Percentiles rank a stretch among this genome's conserved stretches.
phyloP scores from a whole-genome alignment of 2,888 invertebrate species.

The Apotomis capreana region DNA sequence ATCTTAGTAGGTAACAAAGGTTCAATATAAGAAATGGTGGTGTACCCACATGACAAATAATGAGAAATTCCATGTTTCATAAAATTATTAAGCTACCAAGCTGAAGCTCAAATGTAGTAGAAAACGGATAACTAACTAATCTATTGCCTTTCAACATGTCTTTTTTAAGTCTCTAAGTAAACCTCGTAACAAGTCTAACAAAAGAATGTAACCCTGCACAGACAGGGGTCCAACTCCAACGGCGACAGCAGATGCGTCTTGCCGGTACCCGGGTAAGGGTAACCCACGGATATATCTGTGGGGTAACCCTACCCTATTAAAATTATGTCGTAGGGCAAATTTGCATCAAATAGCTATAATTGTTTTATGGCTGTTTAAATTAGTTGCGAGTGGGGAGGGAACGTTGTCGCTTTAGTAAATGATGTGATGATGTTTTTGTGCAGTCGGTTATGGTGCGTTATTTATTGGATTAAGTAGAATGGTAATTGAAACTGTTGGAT shows the following conservation, averaged over 20 bases:
- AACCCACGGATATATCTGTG: too few species aligned
- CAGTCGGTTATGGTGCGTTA: not conserved
- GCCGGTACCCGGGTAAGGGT: conserved; percentile 33
- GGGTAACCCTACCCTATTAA: conserved; percentile 61
- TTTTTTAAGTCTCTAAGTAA: too few species aligned
- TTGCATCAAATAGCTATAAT: conserved; percentile 77
- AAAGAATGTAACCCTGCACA: not conserved
- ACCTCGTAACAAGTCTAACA: too few species aligned
- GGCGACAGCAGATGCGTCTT: conserved; percentile 61
- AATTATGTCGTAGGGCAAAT: conserved; percentile 62
- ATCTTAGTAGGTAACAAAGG: too few species aligned
- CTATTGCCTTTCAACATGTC: too few species aligned
- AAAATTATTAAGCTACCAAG: too few species aligned
- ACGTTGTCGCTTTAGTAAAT: conserved; percentile 26
- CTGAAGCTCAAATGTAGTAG: too few species aligned
- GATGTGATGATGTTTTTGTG: conserved; percentile 17
- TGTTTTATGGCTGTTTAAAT: conserved; percentile 63
- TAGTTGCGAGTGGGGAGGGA: conserved; percentile 40
- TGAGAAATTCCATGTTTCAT: too few species aligned
- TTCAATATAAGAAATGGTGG: too few species aligned
- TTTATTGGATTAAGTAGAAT: not conserved
- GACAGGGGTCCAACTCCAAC: not conserved
- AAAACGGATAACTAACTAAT: too few species aligned
- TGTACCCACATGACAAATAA: too few species aligned
- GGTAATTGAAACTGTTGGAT: not conserved